Base-by-base conservation (phyloP, 2,113 vertebrate species). In the Todiramphus chloris region DNA sequence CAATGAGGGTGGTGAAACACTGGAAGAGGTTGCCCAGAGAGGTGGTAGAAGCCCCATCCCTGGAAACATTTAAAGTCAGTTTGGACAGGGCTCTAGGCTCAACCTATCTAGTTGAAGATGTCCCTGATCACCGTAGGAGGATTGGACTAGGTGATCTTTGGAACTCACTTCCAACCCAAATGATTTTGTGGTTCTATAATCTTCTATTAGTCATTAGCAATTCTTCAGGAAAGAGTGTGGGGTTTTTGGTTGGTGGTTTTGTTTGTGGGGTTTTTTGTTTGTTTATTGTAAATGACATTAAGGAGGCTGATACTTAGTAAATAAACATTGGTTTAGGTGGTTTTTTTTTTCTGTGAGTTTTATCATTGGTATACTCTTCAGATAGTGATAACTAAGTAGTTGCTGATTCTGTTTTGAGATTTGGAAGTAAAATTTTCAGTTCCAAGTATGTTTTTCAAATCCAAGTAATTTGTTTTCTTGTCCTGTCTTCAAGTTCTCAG, bases 51-150 rank as follows among this genome's bases (percentile, higher is more conserved):
- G 33, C 33, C 51, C 16, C 18, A 21, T 55, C 24, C 28, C 60
- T 74, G 37, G 44, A 53, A 73, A 30, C 13, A 21, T 41, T 86
- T 16, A 5, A 16, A 21, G 56, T 20, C 17, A 37, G 8, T 56
- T 9, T 69, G 33, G n/a, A 46, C 0, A 1, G 31, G 37, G 28
- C 37, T 86, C 3, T 62, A 19, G 35, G 25, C n/a, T n/a, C n/a
- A 68, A 31, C 16, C 55, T 62, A 16, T 74, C 11, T 67, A 13
- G 28, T 21, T 53, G n/a, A 39, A 62, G 46, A 23, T 68, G 39
- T 48, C 31, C 6, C 25, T 24, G 25, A 35, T 37, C 3, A 33
- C 5, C 24, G 44, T 6, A 13, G 21, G 19, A 21, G 7, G 4
- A 4, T 21, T 69, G 11, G 13, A 27, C 20, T 63, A 35, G 31